These are phyloP conservation scores for Eupsittula cactorum DNA, from an alignment of 2,113 vertebrate species.

Conservation along the genomic window DNA sequence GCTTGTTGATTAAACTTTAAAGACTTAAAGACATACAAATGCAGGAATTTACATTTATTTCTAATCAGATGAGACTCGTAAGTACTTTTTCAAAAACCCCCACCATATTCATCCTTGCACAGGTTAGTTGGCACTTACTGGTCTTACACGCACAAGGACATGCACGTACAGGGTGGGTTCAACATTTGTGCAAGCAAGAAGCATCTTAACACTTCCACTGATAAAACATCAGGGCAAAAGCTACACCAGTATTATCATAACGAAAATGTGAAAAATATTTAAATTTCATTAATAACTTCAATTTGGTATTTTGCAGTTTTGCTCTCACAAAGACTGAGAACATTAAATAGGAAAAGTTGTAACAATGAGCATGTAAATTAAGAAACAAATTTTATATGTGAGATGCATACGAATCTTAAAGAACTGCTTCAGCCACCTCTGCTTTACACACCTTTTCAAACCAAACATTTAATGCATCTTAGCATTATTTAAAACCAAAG, in stretches of 20 bases:
- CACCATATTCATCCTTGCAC: not conserved
- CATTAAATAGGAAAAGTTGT: not conserved
- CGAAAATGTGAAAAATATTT: not conserved
- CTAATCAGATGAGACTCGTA: not conserved
- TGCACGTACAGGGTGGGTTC: fast-evolving
- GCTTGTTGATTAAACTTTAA: not conserved
- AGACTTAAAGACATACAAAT: not conserved
- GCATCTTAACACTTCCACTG: not conserved
- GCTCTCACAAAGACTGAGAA: not conserved
- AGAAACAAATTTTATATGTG: not conserved
- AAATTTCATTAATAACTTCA: not conserved
- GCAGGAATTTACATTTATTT: not conserved
- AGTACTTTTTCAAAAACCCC: not conserved
- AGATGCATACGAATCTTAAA: not conserved
- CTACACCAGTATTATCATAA: not conserved
- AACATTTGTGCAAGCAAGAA: not conserved
- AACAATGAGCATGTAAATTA: not conserved
- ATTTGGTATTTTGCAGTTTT: not conserved
- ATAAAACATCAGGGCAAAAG: not conserved
- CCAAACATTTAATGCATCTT: not conserved
- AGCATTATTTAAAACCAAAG: not conserved
- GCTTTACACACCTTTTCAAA: not conserved
- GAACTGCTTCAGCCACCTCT: not conserved
- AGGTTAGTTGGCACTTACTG: not conserved
- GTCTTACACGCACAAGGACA: fast-evolving